Percentiles rank a stretch among this genome's conserved stretches.
These are phyloP conservation scores for Gymnocephalus cernua DNA, from an alignment of 2,113 vertebrate genomes.

Conservation along the genomic window DNA sequence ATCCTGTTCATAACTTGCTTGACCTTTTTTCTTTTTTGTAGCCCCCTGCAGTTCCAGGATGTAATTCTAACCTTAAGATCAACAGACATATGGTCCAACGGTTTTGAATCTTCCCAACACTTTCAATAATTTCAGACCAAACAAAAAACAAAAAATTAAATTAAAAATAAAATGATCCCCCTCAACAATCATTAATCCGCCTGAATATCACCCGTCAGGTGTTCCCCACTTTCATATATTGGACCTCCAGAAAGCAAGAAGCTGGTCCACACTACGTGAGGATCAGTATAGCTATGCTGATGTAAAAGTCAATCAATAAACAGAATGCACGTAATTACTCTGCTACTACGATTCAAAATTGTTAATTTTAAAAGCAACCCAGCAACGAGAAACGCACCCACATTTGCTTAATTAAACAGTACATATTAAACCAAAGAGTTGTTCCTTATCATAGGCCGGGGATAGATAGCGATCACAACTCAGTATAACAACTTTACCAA, in stretches of 20 bases:
- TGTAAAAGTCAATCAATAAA: neutral
- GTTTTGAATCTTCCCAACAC: neutral
- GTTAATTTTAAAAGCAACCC: neutral
- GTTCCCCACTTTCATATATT: neutral
- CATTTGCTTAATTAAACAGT: neutral
- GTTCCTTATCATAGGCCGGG: neutral
- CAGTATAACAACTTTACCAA: neutral
- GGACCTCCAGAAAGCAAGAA: neutral
- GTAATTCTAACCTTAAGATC: neutral
- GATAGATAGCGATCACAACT: neutral
- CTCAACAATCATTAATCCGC: neutral
- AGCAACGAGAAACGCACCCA: neutral
- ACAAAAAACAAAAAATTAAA: neutral
- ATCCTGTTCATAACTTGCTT: slow-evolving; percentile 5
- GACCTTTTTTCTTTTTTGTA: neutral
- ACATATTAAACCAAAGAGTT: neutral
- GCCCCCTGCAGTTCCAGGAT: neutral
- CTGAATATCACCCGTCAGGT: neutral
- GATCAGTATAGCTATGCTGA: neutral
- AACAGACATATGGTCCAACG: neutral
- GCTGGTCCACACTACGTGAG: neutral
- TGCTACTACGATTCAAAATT: neutral
- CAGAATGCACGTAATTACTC: neutral
- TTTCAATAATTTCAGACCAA: neutral
- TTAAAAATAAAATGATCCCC: neutral